These are phyloP conservation scores for Nineta flava DNA, from an alignment of 2,888 invertebrate genomes.

Conservation along the genomic window DNA sequence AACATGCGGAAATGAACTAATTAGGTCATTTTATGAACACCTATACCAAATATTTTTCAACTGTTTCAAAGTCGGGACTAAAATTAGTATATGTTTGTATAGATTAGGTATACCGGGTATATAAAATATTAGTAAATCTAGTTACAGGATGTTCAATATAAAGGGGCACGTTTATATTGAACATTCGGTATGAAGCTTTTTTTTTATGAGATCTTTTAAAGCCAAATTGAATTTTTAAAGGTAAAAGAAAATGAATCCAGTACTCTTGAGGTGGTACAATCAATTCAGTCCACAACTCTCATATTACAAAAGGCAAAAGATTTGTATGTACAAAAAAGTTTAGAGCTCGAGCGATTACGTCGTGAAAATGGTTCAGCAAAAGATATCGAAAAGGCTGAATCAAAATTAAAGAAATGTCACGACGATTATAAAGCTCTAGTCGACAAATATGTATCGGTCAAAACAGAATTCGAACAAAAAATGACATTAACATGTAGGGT, in stretches of 20 bases:
- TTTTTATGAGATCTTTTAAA: too few species aligned
- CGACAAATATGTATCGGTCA: slow-evolving; percentile 81
- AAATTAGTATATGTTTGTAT: too few species aligned
- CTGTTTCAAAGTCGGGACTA: too few species aligned
- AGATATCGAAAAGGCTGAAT: slow-evolving; percentile 86
- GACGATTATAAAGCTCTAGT: slow-evolving; percentile 86
- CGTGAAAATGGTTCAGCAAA: slow-evolving; percentile 82
- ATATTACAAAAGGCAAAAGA: slow-evolving; percentile 87
- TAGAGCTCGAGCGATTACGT: slow-evolving; percentile 77
- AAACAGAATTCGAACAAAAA: slow-evolving; percentile 89
- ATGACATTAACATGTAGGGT: slow-evolving; percentile 85
- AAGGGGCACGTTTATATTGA: too few species aligned
- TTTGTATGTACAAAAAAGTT: slow-evolving; percentile 68
- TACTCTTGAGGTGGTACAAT: slow-evolving; percentile 75
- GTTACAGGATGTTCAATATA: too few species aligned
- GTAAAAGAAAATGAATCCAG: slow-evolving; percentile 89
- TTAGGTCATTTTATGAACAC: too few species aligned
- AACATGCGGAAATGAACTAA: too few species aligned
- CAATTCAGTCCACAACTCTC: slow-evolving; percentile 76
- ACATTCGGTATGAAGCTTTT: too few species aligned
- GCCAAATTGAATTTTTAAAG: too few species aligned
- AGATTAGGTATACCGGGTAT: too few species aligned
- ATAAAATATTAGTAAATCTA: too few species aligned
- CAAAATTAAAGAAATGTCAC: slow-evolving; percentile 81
- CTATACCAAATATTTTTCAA: too few species aligned